Evolutionary conservation across 2,888 invertebrate species (phyloP).

Genomic region (Ceratothoa steindachneri): DNA sequence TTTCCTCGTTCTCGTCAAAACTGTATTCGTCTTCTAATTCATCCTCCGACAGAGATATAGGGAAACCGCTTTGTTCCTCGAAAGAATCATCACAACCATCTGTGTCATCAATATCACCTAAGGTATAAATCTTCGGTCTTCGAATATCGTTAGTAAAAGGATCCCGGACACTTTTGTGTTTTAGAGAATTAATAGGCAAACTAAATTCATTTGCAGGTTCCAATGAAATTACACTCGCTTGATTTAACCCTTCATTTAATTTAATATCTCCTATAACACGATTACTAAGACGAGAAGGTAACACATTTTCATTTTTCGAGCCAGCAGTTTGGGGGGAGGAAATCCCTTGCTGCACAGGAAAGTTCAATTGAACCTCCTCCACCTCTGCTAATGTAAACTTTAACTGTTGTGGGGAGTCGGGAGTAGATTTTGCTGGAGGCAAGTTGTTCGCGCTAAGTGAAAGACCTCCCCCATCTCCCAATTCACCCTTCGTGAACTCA

Average conservation of each 20-base stretch:
- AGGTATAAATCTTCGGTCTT: neutral
- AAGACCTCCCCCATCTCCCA: neutral
- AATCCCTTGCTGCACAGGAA: no score
- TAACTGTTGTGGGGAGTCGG: neutral
- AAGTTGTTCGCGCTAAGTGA: neutral
- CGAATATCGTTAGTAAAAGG: no score
- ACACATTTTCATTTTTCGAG: no score
- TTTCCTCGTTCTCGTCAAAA: neutral
- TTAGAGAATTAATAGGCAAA: no score
- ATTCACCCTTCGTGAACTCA: neutral
- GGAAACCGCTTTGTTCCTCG: no score
- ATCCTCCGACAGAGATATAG: neutral
- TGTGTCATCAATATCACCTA: neutral
- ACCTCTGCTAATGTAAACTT: neutral
- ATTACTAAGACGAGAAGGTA: no score
- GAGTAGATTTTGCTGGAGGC: slow-evolving; percentile 2
- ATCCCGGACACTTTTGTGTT: no score
- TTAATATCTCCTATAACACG: no score
- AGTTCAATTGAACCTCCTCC: neutral
- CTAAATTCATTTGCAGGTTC: no score
- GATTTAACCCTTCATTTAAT: no score
- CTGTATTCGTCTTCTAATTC: neutral
- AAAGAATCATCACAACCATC: neutral
- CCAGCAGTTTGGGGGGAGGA: no score
- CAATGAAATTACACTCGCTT: no score